Evolutionary conservation across 2,888 invertebrate species (phyloP), one percentile per base, ranked within the genome.

Genomic region (Synanthedon vespiformis): DNA sequence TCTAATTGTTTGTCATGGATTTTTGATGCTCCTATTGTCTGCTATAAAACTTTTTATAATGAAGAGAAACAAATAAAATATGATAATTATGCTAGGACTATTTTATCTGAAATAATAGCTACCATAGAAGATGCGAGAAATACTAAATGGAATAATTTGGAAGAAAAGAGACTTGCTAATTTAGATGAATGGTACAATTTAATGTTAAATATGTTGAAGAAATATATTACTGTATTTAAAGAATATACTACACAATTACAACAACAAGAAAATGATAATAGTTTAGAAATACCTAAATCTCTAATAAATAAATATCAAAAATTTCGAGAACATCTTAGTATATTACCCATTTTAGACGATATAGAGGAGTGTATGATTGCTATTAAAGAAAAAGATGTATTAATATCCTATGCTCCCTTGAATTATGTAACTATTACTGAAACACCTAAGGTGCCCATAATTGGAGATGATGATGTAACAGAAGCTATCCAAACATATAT

Each of bases 1-100:
- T 77, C 91, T 1, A 69, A 85, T 54, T 88, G 89, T 60, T 72
- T 92, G 12, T 87, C 88, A 0, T 88, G 88, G 68, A 56, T 89
- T 52, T 88, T 90, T 58, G 79, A 88, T 56, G 79, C 83, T 1
- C 73, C 76, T 40, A 71, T 90, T 41, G 72, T 90, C 49, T 68
- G 75, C 59, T 85, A 79, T 53, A 55, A 65, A 5, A 56, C 54
- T 2, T 64, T 84, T 57, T 53, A 72, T 10, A 58, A 73, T 49
- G 55, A 57, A 11, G 72, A 77, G 63, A 77, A 53, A 57, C 54
- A 62, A 56, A 75, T 70, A 41, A 83, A 83, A 55, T 72, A 67
- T 59, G 54, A 70, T n/a, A 56, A 44, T 2, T 77, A 63, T 61
- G 61, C 73, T n/a, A 69, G 62, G 68, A 73, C 63, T 5, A 77